These are phyloP conservation scores for Fragum whitleyi DNA, from an alignment of 2,888 invertebrate genomes.

Conservation along the genomic window DNA sequence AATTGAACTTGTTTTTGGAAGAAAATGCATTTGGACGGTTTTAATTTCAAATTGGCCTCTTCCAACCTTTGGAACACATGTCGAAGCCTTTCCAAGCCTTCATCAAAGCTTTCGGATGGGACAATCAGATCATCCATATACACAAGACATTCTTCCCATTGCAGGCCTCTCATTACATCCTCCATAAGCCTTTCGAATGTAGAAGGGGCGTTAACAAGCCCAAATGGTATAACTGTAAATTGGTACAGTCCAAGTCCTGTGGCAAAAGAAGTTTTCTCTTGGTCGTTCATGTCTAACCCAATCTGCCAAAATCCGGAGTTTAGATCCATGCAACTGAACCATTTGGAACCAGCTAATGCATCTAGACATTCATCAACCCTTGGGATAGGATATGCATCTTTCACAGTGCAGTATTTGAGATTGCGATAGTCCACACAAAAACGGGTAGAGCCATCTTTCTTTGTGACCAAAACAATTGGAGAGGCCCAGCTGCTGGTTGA, in stretches of 20 bases:
- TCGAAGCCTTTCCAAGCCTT: background rate
- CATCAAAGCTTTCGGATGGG: conserved; percentile 8
- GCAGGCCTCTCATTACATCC: conserved; percentile 30
- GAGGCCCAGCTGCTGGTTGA: conserved; percentile 55
- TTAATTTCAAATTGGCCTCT: too few relatives aligned
- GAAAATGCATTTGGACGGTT: conserved; percentile 8
- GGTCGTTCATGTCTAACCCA: conserved; percentile 26
- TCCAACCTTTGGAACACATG: conserved; percentile 1
- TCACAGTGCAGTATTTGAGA: conserved; percentile 29
- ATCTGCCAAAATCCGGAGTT: conserved; percentile 57
- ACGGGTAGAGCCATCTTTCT: conserved; percentile 47
- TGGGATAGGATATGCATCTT: conserved; percentile 46
- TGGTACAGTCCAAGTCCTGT: conserved; percentile 46
- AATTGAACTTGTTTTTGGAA: background rate
- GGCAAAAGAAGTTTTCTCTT: conserved; percentile 56
- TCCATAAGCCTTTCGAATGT: conserved; percentile 67
- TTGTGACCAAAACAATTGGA: too few relatives aligned
- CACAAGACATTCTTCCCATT: conserved; percentile 35
- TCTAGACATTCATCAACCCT: conserved; percentile 55
- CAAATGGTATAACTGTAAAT: too few relatives aligned
- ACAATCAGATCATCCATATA: conserved; percentile 37
- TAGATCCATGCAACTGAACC: too few relatives aligned
- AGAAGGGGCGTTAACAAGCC: too few relatives aligned
- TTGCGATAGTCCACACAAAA: conserved; percentile 48
- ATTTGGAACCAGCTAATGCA: conserved; percentile 40